A percentile compares a stretch with the other conserved stretches of the same genome.
Evolutionary conservation across 2,888 invertebrate genomes (phyloP).

Genomic region (Tribolium freemani): DNA sequence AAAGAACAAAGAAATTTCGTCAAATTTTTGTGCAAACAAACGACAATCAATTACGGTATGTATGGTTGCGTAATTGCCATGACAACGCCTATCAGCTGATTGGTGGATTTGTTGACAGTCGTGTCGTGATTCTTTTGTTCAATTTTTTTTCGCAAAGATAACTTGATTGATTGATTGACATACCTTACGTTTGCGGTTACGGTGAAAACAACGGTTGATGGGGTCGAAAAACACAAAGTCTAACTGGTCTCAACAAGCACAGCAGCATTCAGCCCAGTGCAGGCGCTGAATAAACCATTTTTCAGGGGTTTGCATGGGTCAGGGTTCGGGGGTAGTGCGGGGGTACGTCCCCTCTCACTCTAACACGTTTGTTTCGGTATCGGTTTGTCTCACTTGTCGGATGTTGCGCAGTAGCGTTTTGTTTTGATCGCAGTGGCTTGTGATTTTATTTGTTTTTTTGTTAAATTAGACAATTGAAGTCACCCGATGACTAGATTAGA

Average conservation of each 20-base stretch:
- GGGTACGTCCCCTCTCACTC: conserved; percentile 1
- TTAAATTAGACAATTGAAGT: neutral
- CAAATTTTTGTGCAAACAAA: no score
- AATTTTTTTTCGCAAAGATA: neutral
- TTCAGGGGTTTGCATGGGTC: conserved; percentile 23
- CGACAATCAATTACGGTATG: neutral
- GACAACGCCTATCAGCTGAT: conserved; percentile 39
- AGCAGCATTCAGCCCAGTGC: conserved; percentile 60
- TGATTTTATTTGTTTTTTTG: neutral
- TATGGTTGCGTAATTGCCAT: neutral
- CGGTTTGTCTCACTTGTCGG: neutral
- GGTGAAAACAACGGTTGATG: conserved; percentile 53
- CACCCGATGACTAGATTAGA: neutral
- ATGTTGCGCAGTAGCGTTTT: conserved; percentile 26
- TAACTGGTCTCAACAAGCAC: conserved; percentile 51
- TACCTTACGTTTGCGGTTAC: conserved; percentile 47
- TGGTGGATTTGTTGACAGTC: conserved; percentile 10
- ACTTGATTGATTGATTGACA: conserved; percentile 16
- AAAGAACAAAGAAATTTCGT: conserved; percentile 50
- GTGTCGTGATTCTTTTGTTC: neutral
- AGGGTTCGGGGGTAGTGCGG: conserved; percentile 13
- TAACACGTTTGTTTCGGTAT: neutral
- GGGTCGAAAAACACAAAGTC: conserved; percentile 59
- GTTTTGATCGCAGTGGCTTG: conserved; percentile 17
- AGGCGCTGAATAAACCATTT: conserved; percentile 59